Base-by-base conservation (phyloP, 2,888 invertebrate species). In the Trichacis sp. region DNA sequence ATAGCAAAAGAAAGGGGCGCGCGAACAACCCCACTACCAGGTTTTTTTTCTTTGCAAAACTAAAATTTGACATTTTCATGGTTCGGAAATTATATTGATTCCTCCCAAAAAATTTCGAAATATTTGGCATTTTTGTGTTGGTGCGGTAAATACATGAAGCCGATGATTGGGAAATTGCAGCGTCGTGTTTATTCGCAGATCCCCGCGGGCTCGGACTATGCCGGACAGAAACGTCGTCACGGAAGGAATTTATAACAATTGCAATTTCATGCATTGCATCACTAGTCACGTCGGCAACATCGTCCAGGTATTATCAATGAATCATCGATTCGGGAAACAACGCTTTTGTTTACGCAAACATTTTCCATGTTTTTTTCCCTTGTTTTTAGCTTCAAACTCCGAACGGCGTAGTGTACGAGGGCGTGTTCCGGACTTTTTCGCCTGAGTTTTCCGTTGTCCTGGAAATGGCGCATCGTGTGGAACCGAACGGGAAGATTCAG, bases 241-340 rank as follows among this genome's bases (percentile, higher is more conserved):
- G 14, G 95, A 96, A 81, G 96, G 96, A 68, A 92, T 96, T 55
- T 96, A 96, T 85, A 92, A 90, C 80, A 96, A 96, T 88, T 90
- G 92, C 70, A 91, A 92, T 85, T 95, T 95, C 85, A 94, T 95
- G 93, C 93, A 95, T 87, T 92, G 94, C 45, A 91, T 93, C 65
- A 93, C 94, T 54, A 90, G 93, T 71, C 91, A 95, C 81, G 92
- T 96, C 68, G 96, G 95, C 66, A 93, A 92, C 82, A 88, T 88
- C 70, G 93, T 94, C 62, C 91, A 93, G 85, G 86, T 86, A 59
- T 49, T n/a, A 29, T 29, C 29, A 9, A 29, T 29, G 29, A 29
- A 29, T 29, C 29, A 29, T 29, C 9, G 29, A n/a, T n/a, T n/a
- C n/a, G n/a, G n/a, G n/a, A n/a, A n/a, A n/a, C n/a, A n/a, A n/a